Percentiles rank a stretch among this genome's conserved stretches.
Conservation (phyloP, 1,140 invertebrate genomes). For the Calosoma granatense region DNA sequence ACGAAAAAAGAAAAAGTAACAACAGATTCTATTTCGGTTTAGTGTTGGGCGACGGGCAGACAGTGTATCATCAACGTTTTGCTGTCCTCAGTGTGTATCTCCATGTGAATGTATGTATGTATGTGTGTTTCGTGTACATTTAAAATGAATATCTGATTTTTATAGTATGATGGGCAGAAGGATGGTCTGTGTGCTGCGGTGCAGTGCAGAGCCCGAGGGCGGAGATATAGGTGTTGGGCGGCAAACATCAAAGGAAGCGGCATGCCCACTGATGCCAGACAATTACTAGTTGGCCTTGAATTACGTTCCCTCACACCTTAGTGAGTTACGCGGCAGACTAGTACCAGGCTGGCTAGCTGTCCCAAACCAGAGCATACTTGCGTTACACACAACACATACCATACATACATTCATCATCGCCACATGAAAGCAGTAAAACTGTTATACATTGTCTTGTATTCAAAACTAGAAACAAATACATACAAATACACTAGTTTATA, state of each 20-base stretch:
- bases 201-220: neutral
- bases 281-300: constrained; percentile 8
- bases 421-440: too few species aligned
- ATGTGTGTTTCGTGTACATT: neutral
- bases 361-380: neutral
- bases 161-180: neutral
- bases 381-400: neutral
- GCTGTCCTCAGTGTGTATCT: too few species aligned
- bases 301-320: constrained; percentile 7
- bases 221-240: neutral
- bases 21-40: neutral
- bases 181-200: neutral
- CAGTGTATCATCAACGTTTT: too few species aligned
- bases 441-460: too few species aligned
- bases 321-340: neutral
- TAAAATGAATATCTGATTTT: constrained; percentile 3
- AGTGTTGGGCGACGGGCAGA: too few species aligned
- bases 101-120: neutral
- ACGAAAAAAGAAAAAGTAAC: neutral
- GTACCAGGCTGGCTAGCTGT: too few species aligned
- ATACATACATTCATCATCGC: too few species aligned
- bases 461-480: too few species aligned
- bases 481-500: too few species aligned
- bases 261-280: constrained; percentile 8
- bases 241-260: constrained; percentile 3